A percentile compares a stretch with the other conserved stretches of the same genome.
Conservation (phyloP, 2,113 vertebrate species). For the Hassar affinis region DNA sequence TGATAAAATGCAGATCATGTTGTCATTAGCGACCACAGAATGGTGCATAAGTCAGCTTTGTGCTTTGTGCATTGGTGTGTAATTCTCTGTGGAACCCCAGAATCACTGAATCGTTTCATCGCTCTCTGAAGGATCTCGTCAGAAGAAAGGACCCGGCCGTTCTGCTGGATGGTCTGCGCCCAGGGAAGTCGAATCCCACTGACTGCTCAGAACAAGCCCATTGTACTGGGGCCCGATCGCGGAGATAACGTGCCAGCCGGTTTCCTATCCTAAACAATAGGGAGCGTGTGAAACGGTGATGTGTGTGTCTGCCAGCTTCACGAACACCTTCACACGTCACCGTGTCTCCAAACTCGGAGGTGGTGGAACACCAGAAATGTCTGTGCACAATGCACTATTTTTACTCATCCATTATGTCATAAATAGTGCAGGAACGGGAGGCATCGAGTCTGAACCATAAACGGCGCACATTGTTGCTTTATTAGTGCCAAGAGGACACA, state of each 20-base stretch:
- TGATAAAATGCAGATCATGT: too few relatives aligned
- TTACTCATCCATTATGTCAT: slow-evolving; percentile 38
- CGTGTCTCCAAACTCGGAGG: slow-evolving; percentile 31
- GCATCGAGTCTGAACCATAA: slow-evolving; percentile 32
- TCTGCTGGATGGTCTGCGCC: slow-evolving; percentile 53
- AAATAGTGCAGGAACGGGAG: slow-evolving; percentile 36
- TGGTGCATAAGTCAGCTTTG: background rate
- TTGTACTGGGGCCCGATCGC: background rate
- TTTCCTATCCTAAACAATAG: slow-evolving; percentile 23
- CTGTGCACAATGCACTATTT: slow-evolving; percentile 53
- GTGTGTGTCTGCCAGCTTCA: slow-evolving; percentile 29
- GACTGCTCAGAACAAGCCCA: background rate
- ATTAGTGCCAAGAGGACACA: slow-evolving; percentile 18
- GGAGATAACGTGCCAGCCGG: slow-evolving; percentile 14
- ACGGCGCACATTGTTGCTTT: slow-evolving; percentile 43
- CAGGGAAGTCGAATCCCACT: background rate
- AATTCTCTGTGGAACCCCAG: background rate
- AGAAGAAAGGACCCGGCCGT: slow-evolving; percentile 57
- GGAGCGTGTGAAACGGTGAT: slow-evolving; percentile 15
- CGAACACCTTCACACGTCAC: slow-evolving; percentile 52
- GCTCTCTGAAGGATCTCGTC: background rate
- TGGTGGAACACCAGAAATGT: slow-evolving; percentile 25
- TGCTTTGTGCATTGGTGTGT: background rate
- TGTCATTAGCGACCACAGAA: too few relatives aligned
- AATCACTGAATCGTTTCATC: background rate